Evolutionary conservation across 1,140 invertebrate species (phyloP), one percentile per base, ranked within the genome.

Genomic region (Trichonephila inaurata): DNA sequence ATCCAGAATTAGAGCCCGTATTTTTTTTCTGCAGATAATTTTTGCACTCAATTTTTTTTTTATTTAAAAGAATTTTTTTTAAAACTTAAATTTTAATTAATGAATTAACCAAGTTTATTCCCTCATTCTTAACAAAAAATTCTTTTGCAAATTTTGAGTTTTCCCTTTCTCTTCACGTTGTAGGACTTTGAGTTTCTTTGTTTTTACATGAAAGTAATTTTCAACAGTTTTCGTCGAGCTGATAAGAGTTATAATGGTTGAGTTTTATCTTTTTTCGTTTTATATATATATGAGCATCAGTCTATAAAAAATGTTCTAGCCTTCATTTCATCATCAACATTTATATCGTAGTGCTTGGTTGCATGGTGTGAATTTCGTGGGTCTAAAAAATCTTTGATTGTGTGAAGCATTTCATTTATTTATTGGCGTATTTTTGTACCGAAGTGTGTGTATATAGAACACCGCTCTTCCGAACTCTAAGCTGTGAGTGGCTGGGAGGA

Each of bases 401-500:
- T 83, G 51, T 21, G 82, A 58, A 21, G 21, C 44, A 21, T 12
- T 44, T 51, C 28, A 28, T 28, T 5, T 12, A 83, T 58, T 69
- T 12, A 28, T 69, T 69, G 28, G 16, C 7, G 72, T 14, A 18
- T 77, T 77, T 77, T 40, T 40, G 16, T 77, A 7, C 28, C 14
- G 12, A 33, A 18, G 72, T 40, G 72, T 44, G 44, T 77, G 72
- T 51, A 4, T 24, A 24, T 18, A 77, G 72, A 69, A n/a, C 28
- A 18, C 24, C 72, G 72, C 72, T 58, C 51, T 83, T 60, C 10
- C 82, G 16, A 51, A 60, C 82, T 40, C 33, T n/a, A 44, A n/a
- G 69, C 72, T 77, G 72, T 77, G 72, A 77, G 5, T 77, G 72
- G 89, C 69, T 62, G 51, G 21, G 58, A 61, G 85, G 62, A 58